Conservation (phyloP, 1,140 invertebrate species). For the Delia radicum region DNA sequence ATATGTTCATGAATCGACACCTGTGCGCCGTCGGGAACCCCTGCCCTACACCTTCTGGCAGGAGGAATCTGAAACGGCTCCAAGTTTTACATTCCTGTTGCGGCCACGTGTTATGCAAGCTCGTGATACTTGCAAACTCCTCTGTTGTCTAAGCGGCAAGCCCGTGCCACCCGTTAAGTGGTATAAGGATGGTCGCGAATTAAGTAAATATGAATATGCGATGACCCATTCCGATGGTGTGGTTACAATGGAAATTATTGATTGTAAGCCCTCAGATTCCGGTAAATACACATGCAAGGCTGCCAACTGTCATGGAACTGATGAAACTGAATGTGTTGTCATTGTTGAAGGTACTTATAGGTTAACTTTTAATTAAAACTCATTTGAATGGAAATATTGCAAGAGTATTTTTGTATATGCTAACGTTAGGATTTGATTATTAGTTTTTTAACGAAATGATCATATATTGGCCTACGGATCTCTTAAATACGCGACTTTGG, state of each 20-base stretch:
- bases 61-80: constrained; percentile 85
- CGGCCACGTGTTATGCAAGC: constrained; percentile 97
- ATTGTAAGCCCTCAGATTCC: constrained; percentile 90
- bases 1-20: constrained; percentile 72
- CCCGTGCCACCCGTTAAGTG: constrained; percentile 88
- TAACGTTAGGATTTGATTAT: too few species aligned
- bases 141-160: constrained; percentile 93
- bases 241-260: constrained; percentile 93
- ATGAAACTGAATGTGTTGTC: constrained; percentile 93
- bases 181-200: constrained; percentile 91
- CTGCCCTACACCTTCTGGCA: constrained; percentile 77
- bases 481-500: too few species aligned
- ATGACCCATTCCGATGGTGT: constrained; percentile 91
- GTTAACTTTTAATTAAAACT: too few species aligned
- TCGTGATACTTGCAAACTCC: constrained; percentile 90
- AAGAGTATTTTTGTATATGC: too few species aligned
- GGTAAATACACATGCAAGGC: constrained; percentile 95
- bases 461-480: too few species aligned
- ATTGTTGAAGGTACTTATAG: constrained; percentile 97
- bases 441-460: too few species aligned
- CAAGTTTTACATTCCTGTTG: constrained; percentile 95
- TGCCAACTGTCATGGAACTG: constrained; percentile 86
- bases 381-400: too few species aligned
- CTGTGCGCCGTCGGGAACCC: constrained; percentile 74
- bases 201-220: constrained; percentile 86